These are phyloP conservation scores for Nycticryphes semicollaris DNA, from an alignment of 2,113 vertebrate genomes.

Conservation along the genomic window DNA sequence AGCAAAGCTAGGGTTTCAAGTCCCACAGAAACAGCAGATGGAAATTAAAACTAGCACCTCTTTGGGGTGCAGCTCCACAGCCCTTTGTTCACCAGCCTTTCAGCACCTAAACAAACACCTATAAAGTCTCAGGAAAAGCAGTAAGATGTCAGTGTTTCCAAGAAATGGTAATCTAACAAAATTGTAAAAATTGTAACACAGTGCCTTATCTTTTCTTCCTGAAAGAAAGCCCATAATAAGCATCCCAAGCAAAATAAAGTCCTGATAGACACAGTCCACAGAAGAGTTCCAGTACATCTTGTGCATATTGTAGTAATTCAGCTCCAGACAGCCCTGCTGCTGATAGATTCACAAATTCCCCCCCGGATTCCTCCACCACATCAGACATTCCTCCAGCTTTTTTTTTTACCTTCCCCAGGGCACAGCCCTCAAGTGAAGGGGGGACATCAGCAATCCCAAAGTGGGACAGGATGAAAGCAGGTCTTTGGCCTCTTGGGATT, in stretches of 20 bases:
- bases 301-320: neutral
- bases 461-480: rapidly evolving
- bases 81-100: neutral
- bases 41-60: neutral
- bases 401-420: neutral
- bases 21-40: neutral
- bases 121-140: rapidly evolving
- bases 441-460: rapidly evolving
- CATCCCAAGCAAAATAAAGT: neutral
- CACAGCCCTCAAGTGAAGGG: neutral
- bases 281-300: neutral
- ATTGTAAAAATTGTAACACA: rapidly evolving
- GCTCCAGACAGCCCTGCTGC: neutral
- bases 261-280: rapidly evolving
- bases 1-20: neutral
- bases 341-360: too few species aligned
- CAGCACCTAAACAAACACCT: neutral
- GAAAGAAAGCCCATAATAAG: neutral
- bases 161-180: neutral
- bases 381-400: neutral
- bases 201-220: too few species aligned
- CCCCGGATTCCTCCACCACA: rapidly evolving
- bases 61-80: neutral
- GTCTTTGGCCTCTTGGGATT: neutral
- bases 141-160: rapidly evolving